A percentile compares a stretch with the other conserved stretches of the same genome.
Evolutionary conservation across 2,113 vertebrate genomes (phyloP).

Genomic region (Dromiciops gliroides): DNA sequence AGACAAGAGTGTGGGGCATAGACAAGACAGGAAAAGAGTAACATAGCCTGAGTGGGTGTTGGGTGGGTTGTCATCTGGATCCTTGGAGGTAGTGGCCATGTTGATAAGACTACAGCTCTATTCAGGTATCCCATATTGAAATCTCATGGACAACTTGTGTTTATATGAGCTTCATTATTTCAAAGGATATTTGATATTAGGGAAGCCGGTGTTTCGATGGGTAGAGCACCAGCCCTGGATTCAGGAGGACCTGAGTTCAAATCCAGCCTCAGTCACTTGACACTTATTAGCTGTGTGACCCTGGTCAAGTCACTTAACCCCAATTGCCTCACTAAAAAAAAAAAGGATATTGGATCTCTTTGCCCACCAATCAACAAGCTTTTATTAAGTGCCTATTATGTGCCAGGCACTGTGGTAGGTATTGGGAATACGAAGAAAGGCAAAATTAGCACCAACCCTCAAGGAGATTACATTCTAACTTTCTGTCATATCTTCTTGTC

Average conservation of each 20-base stretch:
- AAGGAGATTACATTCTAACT: background rate
- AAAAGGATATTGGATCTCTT: background rate
- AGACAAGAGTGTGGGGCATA: background rate
- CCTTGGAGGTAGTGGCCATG: background rate
- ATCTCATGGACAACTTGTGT: background rate
- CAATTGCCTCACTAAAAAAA: too few species aligned
- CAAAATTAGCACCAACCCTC: background rate
- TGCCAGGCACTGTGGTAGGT: background rate
- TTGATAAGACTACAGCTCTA: background rate
- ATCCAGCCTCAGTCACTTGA: too few species aligned
- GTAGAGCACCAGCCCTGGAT: too few species aligned
- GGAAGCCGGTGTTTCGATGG: too few species aligned
- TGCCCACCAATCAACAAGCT: background rate
- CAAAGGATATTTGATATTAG: background rate
- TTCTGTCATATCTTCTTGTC: background rate
- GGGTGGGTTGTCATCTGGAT: background rate
- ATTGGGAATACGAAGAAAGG: background rate
- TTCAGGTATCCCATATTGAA: background rate
- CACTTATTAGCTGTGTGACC: too few species aligned
- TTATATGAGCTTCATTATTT: background rate
- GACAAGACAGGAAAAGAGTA: background rate
- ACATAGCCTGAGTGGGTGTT: background rate
- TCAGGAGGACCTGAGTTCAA: too few species aligned
- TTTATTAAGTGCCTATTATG: background rate
- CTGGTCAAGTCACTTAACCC: too few species aligned